Conservation (phyloP, 2,113 vertebrate genomes). For the Gobiocypris rarus region DNA sequence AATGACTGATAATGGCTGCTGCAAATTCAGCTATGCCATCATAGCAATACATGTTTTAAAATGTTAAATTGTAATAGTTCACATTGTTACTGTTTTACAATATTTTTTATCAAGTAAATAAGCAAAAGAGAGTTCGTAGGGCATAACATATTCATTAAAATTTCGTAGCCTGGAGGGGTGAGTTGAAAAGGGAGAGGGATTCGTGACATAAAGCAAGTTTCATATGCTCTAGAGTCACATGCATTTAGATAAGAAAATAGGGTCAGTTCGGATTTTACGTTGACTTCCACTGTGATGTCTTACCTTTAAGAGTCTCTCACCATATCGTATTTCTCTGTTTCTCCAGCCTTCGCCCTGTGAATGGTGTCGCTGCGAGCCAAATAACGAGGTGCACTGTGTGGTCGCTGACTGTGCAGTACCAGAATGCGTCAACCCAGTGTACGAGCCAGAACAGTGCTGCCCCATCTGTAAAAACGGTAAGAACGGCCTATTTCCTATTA, state of each 20-base stretch:
- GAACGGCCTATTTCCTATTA: constrained; percentile 60
- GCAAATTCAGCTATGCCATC: not conserved
- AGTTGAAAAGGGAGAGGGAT: not conserved
- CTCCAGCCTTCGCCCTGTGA: constrained; percentile 85
- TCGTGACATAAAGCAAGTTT: not conserved
- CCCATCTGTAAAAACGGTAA: constrained; percentile 99
- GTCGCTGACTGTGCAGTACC: constrained; percentile 98
- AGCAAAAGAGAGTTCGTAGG: not conserved
- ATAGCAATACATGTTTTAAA: no score
- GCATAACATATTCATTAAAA: not conserved
- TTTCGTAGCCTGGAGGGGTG: not conserved
- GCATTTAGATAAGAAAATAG: not conserved
- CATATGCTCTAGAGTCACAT: not conserved
- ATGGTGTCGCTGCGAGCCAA: constrained; percentile 99
- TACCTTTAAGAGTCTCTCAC: not conserved
- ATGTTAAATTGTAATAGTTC: not conserved
- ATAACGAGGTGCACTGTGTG: constrained; percentile 99
- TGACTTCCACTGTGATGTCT: not conserved
- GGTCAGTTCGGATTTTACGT: not conserved
- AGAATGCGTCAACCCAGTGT: constrained; percentile 99
- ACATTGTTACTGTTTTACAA: not conserved
- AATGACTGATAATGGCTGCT: no score
- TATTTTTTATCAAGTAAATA: not conserved
- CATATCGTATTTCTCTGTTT: constrained; percentile 53
- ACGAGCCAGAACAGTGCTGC: constrained; percentile 98